Evolutionary conservation across 2,797 vertebrate species (phyloP).

Genomic region (Cyprinodon diabolis): DNA sequence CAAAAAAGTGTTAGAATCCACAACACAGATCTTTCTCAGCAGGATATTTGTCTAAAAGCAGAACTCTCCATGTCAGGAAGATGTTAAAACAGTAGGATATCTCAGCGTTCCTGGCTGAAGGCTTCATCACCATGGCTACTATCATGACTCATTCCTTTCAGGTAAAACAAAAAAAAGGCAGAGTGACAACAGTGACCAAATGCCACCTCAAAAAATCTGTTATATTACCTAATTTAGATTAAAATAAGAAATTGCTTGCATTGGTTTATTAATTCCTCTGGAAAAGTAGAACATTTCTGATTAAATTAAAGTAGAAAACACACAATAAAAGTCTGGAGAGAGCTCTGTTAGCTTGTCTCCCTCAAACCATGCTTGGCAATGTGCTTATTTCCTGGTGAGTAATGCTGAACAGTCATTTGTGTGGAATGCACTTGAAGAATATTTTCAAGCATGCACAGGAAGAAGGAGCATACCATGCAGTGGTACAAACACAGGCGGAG

Average conservation of each 20-base stretch:
- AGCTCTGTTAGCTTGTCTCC: constrained; percentile 36
- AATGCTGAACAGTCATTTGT: constrained; percentile 33
- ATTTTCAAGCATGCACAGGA: constrained; percentile 14
- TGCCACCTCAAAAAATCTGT: background rate
- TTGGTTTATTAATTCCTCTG: constrained; percentile 1
- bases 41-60: background rate
- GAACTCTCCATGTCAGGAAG: background rate
- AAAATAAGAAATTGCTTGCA: constrained; percentile 14
- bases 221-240: constrained; percentile 7
- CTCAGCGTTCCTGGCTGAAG: background rate
- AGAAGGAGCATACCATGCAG: constrained; percentile 23
- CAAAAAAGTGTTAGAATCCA: background rate
- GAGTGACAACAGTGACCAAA: constrained; percentile 6
- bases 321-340: constrained; percentile 28
- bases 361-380: constrained; percentile 19
- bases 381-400: constrained; percentile 6
- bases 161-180: background rate
- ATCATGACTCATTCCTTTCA: background rate
- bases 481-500: background rate
- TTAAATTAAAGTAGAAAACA: constrained; percentile 21
- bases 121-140: background rate
- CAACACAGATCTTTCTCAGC: background rate
- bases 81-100: background rate
- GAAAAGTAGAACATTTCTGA: constrained; percentile 5
- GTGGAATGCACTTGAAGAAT: constrained; percentile 39